Evolutionary conservation across 53 echinoderm and acorn worm genomes (phyloP).

Genomic region (Paracentrotus lividus): DNA sequence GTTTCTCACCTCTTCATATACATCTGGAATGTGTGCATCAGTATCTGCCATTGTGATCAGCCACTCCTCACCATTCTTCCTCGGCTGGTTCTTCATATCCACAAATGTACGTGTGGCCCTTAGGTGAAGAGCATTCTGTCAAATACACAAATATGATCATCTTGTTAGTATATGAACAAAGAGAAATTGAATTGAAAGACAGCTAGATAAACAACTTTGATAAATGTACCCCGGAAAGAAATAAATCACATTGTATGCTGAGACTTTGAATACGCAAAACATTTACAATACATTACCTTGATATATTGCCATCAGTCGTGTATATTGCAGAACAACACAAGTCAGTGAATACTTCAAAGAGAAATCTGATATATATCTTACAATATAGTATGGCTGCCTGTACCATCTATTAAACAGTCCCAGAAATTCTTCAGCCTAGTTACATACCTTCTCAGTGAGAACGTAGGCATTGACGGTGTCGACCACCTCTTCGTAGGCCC

Average conservation of each 20-base stretch:
- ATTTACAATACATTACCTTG: too few relatives aligned
- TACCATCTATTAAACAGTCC: too few relatives aligned
- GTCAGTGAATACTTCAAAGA: too few relatives aligned
- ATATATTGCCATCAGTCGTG: too few relatives aligned
- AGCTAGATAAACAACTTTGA: too few relatives aligned
- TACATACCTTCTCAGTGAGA: slow-evolving; percentile 93
- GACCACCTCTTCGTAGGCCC: slow-evolving; percentile 97
- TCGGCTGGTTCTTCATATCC: slow-evolving; percentile 77
- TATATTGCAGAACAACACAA: too few relatives aligned
- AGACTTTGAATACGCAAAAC: too few relatives aligned
- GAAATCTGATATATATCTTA: too few relatives aligned
- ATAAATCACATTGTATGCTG: too few relatives aligned
- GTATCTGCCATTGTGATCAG: slow-evolving; percentile 91
- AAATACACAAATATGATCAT: background rate
- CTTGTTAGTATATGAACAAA: background rate
- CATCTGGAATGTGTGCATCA: slow-evolving; percentile 98
- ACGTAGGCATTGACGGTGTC: slow-evolving; percentile 96
- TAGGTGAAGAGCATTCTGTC: slow-evolving; percentile 96
- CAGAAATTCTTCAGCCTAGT: background rate
- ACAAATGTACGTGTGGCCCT: slow-evolving; percentile 92
- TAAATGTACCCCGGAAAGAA: too few relatives aligned
- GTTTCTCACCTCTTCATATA: slow-evolving; percentile 94
- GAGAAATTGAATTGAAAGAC: too few relatives aligned
- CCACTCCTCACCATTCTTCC: slow-evolving; percentile 99
- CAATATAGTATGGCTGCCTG: too few relatives aligned